Evolutionary conservation across 2,113 vertebrate species (phyloP), one percentile per base, ranked within the genome.

Genomic region (Thalassoma bifasciatum): DNA sequence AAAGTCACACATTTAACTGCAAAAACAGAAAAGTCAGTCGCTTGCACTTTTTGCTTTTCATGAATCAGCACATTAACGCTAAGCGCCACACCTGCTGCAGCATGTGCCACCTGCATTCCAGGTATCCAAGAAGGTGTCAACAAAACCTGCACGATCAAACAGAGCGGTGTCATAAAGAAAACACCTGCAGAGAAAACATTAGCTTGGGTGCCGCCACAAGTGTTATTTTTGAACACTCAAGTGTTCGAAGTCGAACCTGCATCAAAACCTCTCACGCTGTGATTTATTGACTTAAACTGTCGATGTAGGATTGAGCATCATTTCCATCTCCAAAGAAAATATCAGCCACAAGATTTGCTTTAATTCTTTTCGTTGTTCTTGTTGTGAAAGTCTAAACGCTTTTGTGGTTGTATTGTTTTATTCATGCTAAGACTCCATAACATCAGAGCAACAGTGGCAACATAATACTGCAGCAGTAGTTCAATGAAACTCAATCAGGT

Each of bases 161-260:
- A 10, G 10, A 42, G 1, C 8, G 0, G 13, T 12, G 54, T 23
- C 38, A n/a, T 42, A 17, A 46, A 10, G 17, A 62, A 50, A 54
- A 61, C 36, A 62, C 49, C 19, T 46, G 24, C 30, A 60, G 12
- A 21, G 23, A 56, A 26, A 44, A 57, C 34, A 49, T 8, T n/a
- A 23, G 16, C 36, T 51, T 37, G 40, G 52, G 42, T 73, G 58
- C 5, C 13, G 54, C 14, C 61, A 53, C 22, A 52, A 42, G 56
- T 38, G 66, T 72, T n/a, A 36, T 24, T 4, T n/a, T 37, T 12
- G 2, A 47, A 10, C 44, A 19, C 50, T 40, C 36, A 19, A 61
- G 26, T 52, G 23, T 57, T 42, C 44, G 42, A 49, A 36, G 50
- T 36, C 26, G 8, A 46, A 50, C n/a, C 57, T 17, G 5, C 8